Percentiles rank a stretch among this genome's conserved stretches.
These are phyloP conservation scores for Thunnus albacares DNA, from an alignment of 2,797 vertebrate species.

Conservation along the genomic window DNA sequence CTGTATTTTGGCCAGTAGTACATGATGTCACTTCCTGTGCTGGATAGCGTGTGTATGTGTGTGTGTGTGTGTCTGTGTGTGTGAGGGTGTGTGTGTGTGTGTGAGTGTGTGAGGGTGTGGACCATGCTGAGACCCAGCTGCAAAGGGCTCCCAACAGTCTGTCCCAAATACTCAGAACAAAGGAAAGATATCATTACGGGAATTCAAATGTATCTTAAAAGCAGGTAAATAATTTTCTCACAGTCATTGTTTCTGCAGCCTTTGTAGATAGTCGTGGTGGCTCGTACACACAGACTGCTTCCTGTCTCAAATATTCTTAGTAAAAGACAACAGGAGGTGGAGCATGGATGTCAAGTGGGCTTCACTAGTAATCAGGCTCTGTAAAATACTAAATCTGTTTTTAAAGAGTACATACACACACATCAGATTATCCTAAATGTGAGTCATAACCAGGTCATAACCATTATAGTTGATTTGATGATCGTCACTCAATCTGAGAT, in stretches of 20 bases:
- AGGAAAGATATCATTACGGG: conserved; percentile 26
- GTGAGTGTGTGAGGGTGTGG: conserved; percentile 65
- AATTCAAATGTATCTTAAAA: conserved; percentile 17
- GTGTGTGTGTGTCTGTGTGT: conserved; percentile 19
- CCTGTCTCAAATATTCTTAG: conserved; percentile 17
- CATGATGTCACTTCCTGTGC: conserved; percentile 86
- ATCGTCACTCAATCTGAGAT: neutral
- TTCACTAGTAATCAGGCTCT: neutral
- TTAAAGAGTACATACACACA: no score
- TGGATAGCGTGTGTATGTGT: conserved; percentile 37
- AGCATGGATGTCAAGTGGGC: conserved; percentile 4
- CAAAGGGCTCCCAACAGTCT: conserved; percentile 45
- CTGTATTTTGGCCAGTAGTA: conserved; percentile 76
- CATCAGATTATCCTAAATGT: neutral
- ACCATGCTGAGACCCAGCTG: conserved; percentile 76
- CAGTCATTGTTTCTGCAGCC: conserved; percentile 16
- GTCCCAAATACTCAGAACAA: conserved; percentile 39
- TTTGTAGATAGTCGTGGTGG: conserved; percentile 23
- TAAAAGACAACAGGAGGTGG: conserved; percentile 19
- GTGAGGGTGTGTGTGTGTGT: conserved; percentile 20
- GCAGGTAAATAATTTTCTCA: conserved; percentile 6
- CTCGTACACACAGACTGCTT: neutral
- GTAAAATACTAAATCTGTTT: no score
- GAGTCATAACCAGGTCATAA: neutral
- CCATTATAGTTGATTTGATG: neutral